Evolutionary conservation across 2,888 invertebrate species (phyloP).

Genomic region (Xestia c-nigrum): DNA sequence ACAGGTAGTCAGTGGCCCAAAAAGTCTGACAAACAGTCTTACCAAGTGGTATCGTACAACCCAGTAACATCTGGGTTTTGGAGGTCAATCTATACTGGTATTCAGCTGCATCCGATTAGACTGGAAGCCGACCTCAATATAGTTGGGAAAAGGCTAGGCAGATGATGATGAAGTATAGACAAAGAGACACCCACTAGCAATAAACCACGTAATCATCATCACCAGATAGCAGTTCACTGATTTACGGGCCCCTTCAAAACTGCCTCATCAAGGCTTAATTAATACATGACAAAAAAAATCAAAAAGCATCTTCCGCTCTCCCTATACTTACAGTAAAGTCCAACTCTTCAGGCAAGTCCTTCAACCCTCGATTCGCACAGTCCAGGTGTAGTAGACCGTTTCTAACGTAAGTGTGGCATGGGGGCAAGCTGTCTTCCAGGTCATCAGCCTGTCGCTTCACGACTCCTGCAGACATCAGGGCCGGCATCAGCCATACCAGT

Average conservation of each 20-base stretch:
- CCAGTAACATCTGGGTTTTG: too few relatives aligned
- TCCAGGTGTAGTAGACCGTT: conserved; percentile 77
- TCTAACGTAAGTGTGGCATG: conserved; percentile 76
- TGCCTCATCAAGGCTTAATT: not conserved
- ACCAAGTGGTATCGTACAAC: too few relatives aligned
- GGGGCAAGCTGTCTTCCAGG: conserved; percentile 61
- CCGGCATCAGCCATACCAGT: conserved; percentile 80
- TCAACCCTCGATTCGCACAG: conserved; percentile 81
- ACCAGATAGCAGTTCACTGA: not conserved
- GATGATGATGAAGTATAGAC: too few relatives aligned
- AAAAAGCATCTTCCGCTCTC: not conserved
- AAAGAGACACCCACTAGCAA: not conserved
- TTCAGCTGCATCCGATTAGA: too few relatives aligned
- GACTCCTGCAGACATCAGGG: conserved; percentile 72
- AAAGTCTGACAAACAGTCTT: too few relatives aligned
- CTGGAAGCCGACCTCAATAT: too few relatives aligned
- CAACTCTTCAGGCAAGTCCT: conserved; percentile 81
- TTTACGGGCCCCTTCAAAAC: not conserved
- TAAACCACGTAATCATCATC: not conserved
- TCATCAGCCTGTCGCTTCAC: conserved; percentile 71
- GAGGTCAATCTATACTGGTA: too few relatives aligned
- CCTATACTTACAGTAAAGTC: conserved; percentile 79
- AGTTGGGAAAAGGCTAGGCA: too few relatives aligned
- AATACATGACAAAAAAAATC: not conserved
- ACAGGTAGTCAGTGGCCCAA: too few relatives aligned